A percentile compares a stretch with the other conserved stretches of the same genome.
These are phyloP conservation scores for Heliocidaris erythrogramma DNA, from an alignment of 35 echinoderm and acorn worm genomes.

Conservation along the genomic window DNA sequence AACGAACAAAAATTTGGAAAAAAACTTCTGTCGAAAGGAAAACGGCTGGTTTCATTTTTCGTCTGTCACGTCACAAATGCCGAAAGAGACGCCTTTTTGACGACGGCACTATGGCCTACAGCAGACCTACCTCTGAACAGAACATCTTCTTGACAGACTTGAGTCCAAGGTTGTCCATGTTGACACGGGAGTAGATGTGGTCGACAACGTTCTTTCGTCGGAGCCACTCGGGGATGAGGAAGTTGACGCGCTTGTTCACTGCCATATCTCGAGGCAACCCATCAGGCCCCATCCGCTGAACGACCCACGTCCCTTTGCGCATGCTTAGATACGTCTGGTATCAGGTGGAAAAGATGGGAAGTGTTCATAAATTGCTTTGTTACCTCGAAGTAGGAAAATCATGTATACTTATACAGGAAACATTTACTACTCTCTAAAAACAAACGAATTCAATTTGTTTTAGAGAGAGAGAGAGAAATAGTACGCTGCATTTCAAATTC, in stretches of 20 bases:
- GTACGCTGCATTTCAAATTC: too few relatives aligned
- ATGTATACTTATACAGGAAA: too few relatives aligned
- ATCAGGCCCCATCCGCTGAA: conserved; percentile 50
- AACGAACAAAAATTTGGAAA: too few relatives aligned
- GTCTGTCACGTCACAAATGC: too few relatives aligned
- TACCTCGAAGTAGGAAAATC: too few relatives aligned
- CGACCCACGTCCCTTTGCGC: conserved; percentile 62
- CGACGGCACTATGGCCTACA: not conserved
- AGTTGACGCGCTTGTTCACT: conserved; percentile 51
- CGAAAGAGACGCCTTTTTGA: too few relatives aligned
- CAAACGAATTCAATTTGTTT: too few relatives aligned
- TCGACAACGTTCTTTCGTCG: conserved; percentile 20
- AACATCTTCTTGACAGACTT: conserved; percentile 30
- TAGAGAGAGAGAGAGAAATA: too few relatives aligned
- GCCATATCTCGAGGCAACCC: conserved; percentile 58
- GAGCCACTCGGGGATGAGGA: conserved; percentile 39
- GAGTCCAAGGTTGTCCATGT: conserved; percentile 24
- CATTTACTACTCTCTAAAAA: too few relatives aligned
- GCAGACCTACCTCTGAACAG: not conserved
- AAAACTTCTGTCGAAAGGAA: too few relatives aligned
- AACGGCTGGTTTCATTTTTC: too few relatives aligned
- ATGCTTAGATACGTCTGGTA: conserved; percentile 53
- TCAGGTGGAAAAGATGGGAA: not conserved
- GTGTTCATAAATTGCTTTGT: not conserved
- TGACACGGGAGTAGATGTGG: conserved; percentile 23